Base-by-base conservation (phyloP, 2,797 vertebrate species). In the Lepilemur septentrionalis region DNA sequence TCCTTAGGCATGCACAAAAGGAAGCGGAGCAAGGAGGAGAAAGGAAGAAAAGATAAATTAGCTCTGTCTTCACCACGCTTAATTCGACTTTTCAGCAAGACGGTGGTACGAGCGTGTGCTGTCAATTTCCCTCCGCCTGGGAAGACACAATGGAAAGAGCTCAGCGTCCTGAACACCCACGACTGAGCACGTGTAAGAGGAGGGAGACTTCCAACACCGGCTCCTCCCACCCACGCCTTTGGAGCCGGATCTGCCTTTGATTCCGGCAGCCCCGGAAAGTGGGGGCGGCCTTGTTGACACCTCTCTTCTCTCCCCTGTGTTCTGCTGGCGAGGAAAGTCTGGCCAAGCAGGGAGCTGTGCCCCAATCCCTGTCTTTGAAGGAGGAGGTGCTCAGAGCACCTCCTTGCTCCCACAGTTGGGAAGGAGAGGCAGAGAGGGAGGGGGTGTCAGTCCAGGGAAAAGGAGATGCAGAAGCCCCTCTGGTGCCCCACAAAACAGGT, bases 81-180 rank as follows among this genome's bases (percentile, higher is more conserved):
- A 69, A 94, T 91, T 73, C 15, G 65, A 35, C 87, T 93, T 96
- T 92, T 97, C 96, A 81, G 38, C 96, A 81, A 55, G 57, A 73
- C 88, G 55, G 10, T 8, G 23, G 70, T n/a, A 63, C 38, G 48
- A 48, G 76, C 48, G 30, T n/a, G 12, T 25, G 6, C 38, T 35
- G 81, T 89, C 72, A 38, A 78, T 80, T 70, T 8, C 32, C 65
- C n/a, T 38, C 28, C 0, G 9, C 52, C 69, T 25, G 25, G 20
- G n/a, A 83, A 38, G 63, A 96, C 61, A 50, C 61, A n/a, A n/a
- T 28, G 23, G 61, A 61, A 85, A 79, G 23, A 30, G 28, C 69
- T 91, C 61, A 28, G 59, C 86, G 55, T 15, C 61, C 70, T 57
- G 32, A 30, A 55, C n/a, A 28, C 32, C 17, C 14, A 17, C 41